Percentiles rank a stretch among this genome's conserved stretches.
Conservation (phyloP, 2,888 invertebrate species). For the Scrobipalpa costella region DNA sequence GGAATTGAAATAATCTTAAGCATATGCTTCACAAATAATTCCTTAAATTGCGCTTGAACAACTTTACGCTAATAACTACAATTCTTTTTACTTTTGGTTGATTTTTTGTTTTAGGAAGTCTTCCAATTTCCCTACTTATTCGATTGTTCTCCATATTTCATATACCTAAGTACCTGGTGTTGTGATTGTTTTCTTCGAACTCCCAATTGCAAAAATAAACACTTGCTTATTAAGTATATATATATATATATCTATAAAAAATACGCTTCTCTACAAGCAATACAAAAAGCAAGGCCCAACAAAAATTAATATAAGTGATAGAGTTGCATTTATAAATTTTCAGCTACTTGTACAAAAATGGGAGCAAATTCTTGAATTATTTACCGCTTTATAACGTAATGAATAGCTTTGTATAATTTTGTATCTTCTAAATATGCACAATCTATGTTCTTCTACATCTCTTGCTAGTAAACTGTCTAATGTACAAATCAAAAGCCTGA, state of each 20-base stretch:
- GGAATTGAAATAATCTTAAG: background rate
- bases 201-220: background rate
- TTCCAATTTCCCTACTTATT: slow-evolving; percentile 3
- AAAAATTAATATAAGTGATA: slow-evolving; percentile 21
- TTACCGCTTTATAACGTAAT: slow-evolving; percentile 34
- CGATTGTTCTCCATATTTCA: background rate
- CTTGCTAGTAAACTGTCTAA: slow-evolving; percentile 25
- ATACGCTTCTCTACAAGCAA: background rate
- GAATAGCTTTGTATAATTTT: slow-evolving; percentile 26
- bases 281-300: slow-evolving; percentile 30
- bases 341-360: slow-evolving; percentile 49
- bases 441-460: slow-evolving; percentile 15
- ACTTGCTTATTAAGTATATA: background rate
- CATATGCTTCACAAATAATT: background rate
- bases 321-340: slow-evolving; percentile 26
- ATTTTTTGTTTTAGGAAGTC: background rate
- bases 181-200: slow-evolving; percentile 10
- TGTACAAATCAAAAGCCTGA: slow-evolving; percentile 26
- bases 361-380: slow-evolving; percentile 48
- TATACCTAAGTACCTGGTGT: slow-evolving; percentile 2
- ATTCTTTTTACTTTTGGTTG: background rate
- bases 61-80: background rate
- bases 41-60: background rate
- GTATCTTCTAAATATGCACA: slow-evolving; percentile 18
- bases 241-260: too few relatives aligned